Percentiles rank a stretch among this genome's conserved stretches.
Conservation (phyloP, 1,140 invertebrate species). For the Phocides pigmalion region DNA sequence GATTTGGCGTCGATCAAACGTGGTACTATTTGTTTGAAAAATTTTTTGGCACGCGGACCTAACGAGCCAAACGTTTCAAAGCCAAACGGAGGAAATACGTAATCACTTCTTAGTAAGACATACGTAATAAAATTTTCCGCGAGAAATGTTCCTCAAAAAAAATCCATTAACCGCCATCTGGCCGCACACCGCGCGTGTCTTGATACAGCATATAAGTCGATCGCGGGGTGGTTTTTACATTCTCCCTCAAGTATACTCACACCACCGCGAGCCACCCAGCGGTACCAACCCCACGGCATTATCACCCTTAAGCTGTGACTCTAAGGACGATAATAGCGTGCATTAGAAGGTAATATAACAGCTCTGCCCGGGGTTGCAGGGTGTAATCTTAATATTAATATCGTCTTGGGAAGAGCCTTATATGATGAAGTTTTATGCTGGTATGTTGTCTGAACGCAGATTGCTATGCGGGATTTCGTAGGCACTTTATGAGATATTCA, state of each 20-base stretch:
- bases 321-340: slow-evolving; percentile 32
- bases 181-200: slow-evolving; percentile 54
- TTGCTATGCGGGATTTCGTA: slow-evolving; percentile 62
- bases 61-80: too few species aligned
- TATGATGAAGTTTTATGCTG: slow-evolving; percentile 71
- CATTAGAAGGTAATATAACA: slow-evolving; percentile 22
- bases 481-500: slow-evolving; percentile 59
- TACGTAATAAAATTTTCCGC: not conserved
- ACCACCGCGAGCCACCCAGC: slow-evolving; percentile 49
- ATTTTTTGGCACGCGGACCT: too few species aligned
- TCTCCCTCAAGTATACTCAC: slow-evolving; percentile 73
- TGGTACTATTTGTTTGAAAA: too few species aligned
- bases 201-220: slow-evolving; percentile 83
- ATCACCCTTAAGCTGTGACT: slow-evolving; percentile 23
- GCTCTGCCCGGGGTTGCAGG: slow-evolving; percentile 56
- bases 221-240: slow-evolving; percentile 83
- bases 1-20: too few species aligned
- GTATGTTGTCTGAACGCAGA: slow-evolving; percentile 53
- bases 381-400: slow-evolving; percentile 82
- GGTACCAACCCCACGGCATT: slow-evolving; percentile 33
- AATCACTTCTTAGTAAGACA: too few species aligned
- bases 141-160: slow-evolving; percentile 27
- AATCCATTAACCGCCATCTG: slow-evolving; percentile 42
- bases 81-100: too few species aligned
- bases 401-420: slow-evolving; percentile 74